Conservation (phyloP, 2,888 invertebrate species). For the Cheilosia pagana region DNA sequence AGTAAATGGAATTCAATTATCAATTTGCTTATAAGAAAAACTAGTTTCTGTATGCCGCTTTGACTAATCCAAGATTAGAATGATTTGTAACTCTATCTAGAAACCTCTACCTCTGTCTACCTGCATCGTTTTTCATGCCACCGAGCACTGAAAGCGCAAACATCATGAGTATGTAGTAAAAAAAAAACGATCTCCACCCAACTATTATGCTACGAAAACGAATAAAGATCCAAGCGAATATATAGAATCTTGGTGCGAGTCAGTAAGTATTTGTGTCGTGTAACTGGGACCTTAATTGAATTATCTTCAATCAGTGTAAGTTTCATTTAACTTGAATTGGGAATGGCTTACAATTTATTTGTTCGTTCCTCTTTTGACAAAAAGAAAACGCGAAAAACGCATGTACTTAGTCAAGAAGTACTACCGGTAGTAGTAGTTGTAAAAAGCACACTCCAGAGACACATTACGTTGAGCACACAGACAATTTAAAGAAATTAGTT, state of each 20-base stretch:
- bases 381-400: background rate
- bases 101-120: background rate
- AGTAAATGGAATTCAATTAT: constrained; percentile 43
- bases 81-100: constrained; percentile 24
- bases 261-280: constrained; percentile 68
- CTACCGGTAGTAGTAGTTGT: background rate
- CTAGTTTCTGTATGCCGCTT: constrained; percentile 18
- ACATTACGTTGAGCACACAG: background rate
- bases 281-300: constrained; percentile 72
- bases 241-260: constrained; percentile 54
- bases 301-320: constrained; percentile 75
- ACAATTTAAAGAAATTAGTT: constrained; percentile 9
- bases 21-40: constrained; percentile 32
- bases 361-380: constrained; percentile 15
- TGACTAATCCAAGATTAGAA: constrained; percentile 5
- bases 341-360: constrained; percentile 65
- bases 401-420: constrained; percentile 1
- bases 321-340: constrained; percentile 71
- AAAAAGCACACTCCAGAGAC: background rate
- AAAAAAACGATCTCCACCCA: constrained; percentile 3
- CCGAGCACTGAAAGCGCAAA: constrained; percentile 21
- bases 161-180: constrained; percentile 5
- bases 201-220: constrained; percentile 7
- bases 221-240: constrained; percentile 33
- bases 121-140: constrained; percentile 13